Conservation (phyloP, 2,888 invertebrate genomes). For the Heliconius ismenius region DNA sequence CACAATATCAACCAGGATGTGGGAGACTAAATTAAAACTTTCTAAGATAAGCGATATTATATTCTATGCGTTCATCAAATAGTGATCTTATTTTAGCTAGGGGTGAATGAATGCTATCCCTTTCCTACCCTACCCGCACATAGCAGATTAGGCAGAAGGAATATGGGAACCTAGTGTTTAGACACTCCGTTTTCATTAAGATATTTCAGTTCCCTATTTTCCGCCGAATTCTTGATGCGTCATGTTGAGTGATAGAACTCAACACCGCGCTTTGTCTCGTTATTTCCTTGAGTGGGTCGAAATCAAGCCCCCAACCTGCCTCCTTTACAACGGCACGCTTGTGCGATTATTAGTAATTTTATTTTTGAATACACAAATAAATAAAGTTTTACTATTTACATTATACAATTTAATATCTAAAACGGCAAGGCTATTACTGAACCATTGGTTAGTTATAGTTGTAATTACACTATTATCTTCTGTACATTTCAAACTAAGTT, state of each 20-base stretch:
- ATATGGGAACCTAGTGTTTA: too few relatives aligned
- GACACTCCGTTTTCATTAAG: too few relatives aligned
- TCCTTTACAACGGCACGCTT: too few relatives aligned
- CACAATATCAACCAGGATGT: not conserved
- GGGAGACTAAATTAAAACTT: not conserved
- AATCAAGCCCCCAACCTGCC: too few relatives aligned
- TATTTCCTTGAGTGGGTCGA: too few relatives aligned
- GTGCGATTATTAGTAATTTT: too few relatives aligned
- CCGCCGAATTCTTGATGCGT: too few relatives aligned
- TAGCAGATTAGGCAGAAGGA: too few relatives aligned
- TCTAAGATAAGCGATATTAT: not conserved
- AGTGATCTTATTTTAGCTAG: not conserved
- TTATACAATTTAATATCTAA: not conserved
- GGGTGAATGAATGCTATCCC: not conserved
- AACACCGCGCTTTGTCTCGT: too few relatives aligned
- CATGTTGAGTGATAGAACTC: too few relatives aligned
- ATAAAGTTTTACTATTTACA: not conserved
- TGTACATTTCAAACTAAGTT: conserved; percentile 14
- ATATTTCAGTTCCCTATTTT: too few relatives aligned
- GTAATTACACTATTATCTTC: conserved; percentile 22
- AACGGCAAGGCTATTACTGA: not conserved
- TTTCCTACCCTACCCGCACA: not conserved
- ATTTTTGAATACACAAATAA: too few relatives aligned
- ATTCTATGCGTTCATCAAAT: not conserved
- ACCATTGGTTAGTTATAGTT: conserved; percentile 3